Base-by-base conservation (phyloP, 2,797 vertebrate genomes). In the Galagoides demidoff region DNA sequence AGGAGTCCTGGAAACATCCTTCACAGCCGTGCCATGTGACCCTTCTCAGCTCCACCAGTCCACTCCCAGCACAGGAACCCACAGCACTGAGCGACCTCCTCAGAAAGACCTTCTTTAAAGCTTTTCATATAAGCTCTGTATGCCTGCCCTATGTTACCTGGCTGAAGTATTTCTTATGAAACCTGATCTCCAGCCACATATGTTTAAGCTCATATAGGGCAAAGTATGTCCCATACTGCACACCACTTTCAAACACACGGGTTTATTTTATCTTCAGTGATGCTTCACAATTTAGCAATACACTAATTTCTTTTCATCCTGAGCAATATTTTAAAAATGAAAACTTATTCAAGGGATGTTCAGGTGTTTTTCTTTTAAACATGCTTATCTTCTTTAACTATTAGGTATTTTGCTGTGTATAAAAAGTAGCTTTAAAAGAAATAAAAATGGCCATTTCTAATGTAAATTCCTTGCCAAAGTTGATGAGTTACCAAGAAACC, bases 311-410 rank as follows among this genome's bases (percentile, higher is more conserved):
- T 64, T 81, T 63, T 17, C 55, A 89, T 29, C 16, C 34, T 84
- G 8, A 68, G 45, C 49, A 22, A 64, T 85, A 87, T 49, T 76
- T 95, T 63, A 81, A 76, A 90, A 92, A 85, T 59, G 66, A 12
- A 94, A 94, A 94, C 8, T 88, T 61, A 93, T 29, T 77, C 71
- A 92, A 63, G 27, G 39, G 17, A 90, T 85, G 82, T 90, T 74
- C 85, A 95, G 49, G 37, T 43, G 37, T 90, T 43, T 68, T 90
- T 27, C 49, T 77, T 82, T 61, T 43, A 81, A 89, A 95, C 55
- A 93, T 5, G 31, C 20, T 57, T 61, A 63, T 43, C 34, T 83
- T 93, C 61, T 85, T 85, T 85, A 89, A 88, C 74, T 78, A 61
- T 31, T 78, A 31, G 4, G 5, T 55, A 64, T 94, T 78, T 90